Conservation (phyloP, 1,140 invertebrate species). For the Calliopsis andreniformis region DNA sequence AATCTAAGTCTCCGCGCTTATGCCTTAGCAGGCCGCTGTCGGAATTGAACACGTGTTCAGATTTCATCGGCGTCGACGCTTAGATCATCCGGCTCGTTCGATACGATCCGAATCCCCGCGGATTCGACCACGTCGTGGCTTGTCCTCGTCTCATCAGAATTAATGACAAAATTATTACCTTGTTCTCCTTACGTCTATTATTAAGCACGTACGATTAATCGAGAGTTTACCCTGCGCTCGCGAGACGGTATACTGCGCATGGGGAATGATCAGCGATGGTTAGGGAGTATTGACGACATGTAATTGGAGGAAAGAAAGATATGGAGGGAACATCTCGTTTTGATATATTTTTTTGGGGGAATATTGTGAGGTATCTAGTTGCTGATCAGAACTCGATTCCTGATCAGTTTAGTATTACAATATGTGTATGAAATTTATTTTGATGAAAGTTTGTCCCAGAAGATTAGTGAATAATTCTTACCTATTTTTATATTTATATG, state of each 20-base stretch:
- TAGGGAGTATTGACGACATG: too few species aligned
- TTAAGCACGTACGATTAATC: conserved; percentile 15
- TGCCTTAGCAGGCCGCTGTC: conserved; percentile 70
- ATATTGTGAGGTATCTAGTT: too few species aligned
- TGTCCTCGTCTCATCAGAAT: conserved; percentile 11
- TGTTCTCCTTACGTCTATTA: conserved; percentile 22
- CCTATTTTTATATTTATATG: too few species aligned
- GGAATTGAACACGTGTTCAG: conserved; percentile 80
- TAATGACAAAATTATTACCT: conserved; percentile 36
- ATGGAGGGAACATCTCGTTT: too few species aligned
- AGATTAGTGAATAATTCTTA: too few species aligned
- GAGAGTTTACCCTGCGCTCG: not conserved
- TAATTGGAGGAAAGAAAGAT: too few species aligned
- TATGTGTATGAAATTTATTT: too few species aligned
- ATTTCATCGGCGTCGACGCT: conserved; percentile 78
- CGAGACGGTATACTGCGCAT: not conserved
- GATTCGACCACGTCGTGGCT: conserved; percentile 45
- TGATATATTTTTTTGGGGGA: too few species aligned
- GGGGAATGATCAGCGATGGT: too few species aligned
- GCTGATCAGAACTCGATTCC: too few species aligned
- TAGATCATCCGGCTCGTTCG: conserved; percentile 76
- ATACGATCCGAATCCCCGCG: conserved; percentile 51
- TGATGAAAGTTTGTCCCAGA: too few species aligned
- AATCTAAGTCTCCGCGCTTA: conserved; percentile 77
- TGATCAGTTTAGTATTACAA: too few species aligned